Conservation (phyloP, 2,888 invertebrate genomes). For the Electrophaes corylata region DNA sequence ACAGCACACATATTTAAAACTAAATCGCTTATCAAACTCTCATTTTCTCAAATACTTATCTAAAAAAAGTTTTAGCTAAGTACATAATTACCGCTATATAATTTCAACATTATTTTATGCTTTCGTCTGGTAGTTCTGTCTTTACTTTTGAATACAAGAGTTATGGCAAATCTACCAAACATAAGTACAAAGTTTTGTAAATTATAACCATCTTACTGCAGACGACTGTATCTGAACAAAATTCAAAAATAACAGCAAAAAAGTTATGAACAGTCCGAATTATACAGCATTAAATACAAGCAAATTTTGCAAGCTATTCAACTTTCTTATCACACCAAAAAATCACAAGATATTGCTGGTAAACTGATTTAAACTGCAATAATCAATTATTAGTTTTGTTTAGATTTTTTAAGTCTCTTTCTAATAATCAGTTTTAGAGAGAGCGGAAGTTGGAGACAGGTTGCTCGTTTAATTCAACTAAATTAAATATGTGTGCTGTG, state of each 20-base stretch:
- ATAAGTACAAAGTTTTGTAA: too few relatives aligned
- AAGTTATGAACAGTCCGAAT: not conserved
- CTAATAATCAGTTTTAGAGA: not conserved
- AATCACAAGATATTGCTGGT: not conserved
- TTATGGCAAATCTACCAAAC: too few relatives aligned
- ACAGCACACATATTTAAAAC: slow-evolving; percentile 16
- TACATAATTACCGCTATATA: too few relatives aligned
- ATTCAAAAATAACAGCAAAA: not conserved
- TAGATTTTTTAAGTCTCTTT: not conserved
- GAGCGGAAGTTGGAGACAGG: not conserved
- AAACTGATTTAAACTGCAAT: too few relatives aligned
- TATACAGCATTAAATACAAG: not conserved
- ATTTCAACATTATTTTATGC: too few relatives aligned
- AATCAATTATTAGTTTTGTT: not conserved
- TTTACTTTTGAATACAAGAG: too few relatives aligned
- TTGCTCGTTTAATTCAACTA: not conserved
- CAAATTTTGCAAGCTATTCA: not conserved
- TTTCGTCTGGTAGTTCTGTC: too few relatives aligned
- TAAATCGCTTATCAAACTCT: not conserved
- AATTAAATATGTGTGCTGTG: slow-evolving; percentile 16
- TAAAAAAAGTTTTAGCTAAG: not conserved
- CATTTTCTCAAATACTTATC: not conserved
- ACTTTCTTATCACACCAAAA: not conserved
- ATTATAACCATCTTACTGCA: too few relatives aligned
- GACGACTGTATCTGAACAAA: not conserved